Base-by-base conservation (phyloP, 2,113 vertebrate genomes). In the Eolophus roseicapilla region DNA sequence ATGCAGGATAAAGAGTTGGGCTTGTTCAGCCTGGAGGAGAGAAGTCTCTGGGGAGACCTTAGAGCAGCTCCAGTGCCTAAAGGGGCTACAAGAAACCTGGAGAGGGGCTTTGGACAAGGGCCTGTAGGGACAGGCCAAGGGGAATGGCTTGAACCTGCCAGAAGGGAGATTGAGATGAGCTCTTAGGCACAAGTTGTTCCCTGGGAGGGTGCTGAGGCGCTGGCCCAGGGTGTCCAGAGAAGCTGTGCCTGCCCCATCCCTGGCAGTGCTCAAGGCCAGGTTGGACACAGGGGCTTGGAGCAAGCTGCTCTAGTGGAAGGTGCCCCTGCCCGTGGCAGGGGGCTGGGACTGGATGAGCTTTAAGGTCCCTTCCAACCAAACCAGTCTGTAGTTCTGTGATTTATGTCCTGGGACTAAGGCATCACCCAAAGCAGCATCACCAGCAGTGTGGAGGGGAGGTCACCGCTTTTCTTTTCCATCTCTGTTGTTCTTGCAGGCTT, bases 371-470 rank as follows among this genome's bases (percentile, higher is more conserved):
- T 25, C 39, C 70, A 43, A 43, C 50, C 31, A 14, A 43, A 33
- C 6, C 28, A 33, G 17, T 24, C 50, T 17, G 8, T 3, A 39
- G 39, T 71, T 31, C 49, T 49, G 3, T 27, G 33, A 52, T 29
- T 89, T 24, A 7, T 11, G 7, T 31, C 70, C 46, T 10, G 20
- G 20, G 19, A 24, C 10, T 3, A 3, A 31, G 73, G 23, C 46
- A 10, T 53, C 24, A 1, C 5, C 4, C 39, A 24, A 19, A 57
- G 33, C 69, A 37, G 28, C 74, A 7, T 49, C 41, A 5, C 39
- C 1, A 2, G n/a, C 41, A 49, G 67, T 2, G 0, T 16, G 37
- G 55, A 27, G 49, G 2, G 39, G 35, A 35, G 44, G 41, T 8
- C 3, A 1, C 25, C 17, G 39, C 78, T 44, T 4, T 29, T 43